Percentiles rank a stretch among this genome's conserved stretches.
Evolutionary conservation across 2,888 invertebrate genomes (phyloP).

Genomic region (Junonia oenone): DNA sequence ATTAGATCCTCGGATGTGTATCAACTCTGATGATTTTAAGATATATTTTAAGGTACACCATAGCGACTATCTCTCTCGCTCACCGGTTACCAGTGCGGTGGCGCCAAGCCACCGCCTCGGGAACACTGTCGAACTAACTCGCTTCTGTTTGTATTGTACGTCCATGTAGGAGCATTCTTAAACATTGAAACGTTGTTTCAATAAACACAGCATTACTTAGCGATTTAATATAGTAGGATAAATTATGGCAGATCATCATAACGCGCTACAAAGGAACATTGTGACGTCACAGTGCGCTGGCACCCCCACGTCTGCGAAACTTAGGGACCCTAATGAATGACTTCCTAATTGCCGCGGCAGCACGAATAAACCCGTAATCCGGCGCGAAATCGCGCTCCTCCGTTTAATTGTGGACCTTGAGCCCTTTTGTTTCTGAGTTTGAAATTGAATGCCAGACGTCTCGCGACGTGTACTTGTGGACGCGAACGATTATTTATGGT

Average conservation of each 20-base stretch:
- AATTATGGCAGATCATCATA: slow-evolving; percentile 13
- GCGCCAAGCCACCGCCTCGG: slow-evolving; percentile 56
- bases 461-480: slow-evolving; percentile 58
- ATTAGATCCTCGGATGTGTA: slow-evolving; percentile 58
- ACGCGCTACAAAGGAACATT: slow-evolving; percentile 47
- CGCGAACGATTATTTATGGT: slow-evolving; percentile 47
- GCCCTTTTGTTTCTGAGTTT: slow-evolving; percentile 62
- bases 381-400: slow-evolving; percentile 53
- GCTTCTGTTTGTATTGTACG: slow-evolving; percentile 66
- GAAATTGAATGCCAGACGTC: slow-evolving; percentile 65
- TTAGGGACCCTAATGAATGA: slow-evolving; percentile 79
- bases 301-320: slow-evolving; percentile 79
- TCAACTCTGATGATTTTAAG: slow-evolving; percentile 57
- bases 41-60: slow-evolving; percentile 64
- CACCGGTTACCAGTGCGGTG: slow-evolving; percentile 42
- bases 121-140: slow-evolving; percentile 51
- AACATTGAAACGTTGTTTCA: slow-evolving; percentile 59
- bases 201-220: slow-evolving; percentile 36
- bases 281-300: slow-evolving; percentile 64
- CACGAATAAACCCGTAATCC: slow-evolving; percentile 72
- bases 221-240: slow-evolving; percentile 6
- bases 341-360: slow-evolving; percentile 78
- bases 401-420: slow-evolving; percentile 72
- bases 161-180: slow-evolving; percentile 51
- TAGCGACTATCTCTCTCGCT: slow-evolving; percentile 65